Percentiles rank a stretch among this genome's conserved stretches.
Evolutionary conservation across 2,888 invertebrate species (phyloP).

Genomic region (Hoplodrina blanda): DNA sequence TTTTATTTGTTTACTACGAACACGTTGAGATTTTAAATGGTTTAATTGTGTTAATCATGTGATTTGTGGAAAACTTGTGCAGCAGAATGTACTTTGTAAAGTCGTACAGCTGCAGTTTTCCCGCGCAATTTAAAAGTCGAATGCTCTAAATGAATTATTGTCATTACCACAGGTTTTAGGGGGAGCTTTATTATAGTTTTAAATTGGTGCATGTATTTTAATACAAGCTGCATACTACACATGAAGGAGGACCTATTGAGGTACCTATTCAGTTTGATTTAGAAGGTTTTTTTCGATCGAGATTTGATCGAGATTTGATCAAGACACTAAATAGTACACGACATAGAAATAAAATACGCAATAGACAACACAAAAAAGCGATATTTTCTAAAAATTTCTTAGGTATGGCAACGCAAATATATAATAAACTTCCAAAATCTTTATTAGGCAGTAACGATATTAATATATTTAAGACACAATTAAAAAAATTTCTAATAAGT

Average conservation of each 20-base stretch:
- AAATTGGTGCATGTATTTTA: slow-evolving; percentile 45
- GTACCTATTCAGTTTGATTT: not conserved
- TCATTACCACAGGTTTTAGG: slow-evolving; percentile 14
- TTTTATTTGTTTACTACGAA: slow-evolving; percentile 39
- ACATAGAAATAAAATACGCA: too few relatives aligned
- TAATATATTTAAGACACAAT: too few relatives aligned
- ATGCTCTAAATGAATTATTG: slow-evolving; percentile 50
- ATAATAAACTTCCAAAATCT: too few relatives aligned
- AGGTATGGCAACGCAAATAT: too few relatives aligned
- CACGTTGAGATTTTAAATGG: slow-evolving; percentile 35
- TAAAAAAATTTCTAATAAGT: too few relatives aligned
- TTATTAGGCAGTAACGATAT: too few relatives aligned
- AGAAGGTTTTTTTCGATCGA: too few relatives aligned
- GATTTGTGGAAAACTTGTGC: slow-evolving; percentile 17
- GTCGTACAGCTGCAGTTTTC: slow-evolving; percentile 31
- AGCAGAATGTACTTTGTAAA: not conserved
- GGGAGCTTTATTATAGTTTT: slow-evolving; percentile 43
- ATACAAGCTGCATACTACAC: slow-evolving; percentile 23
- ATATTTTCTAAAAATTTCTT: too few relatives aligned
- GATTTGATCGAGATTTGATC: too few relatives aligned
- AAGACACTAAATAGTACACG: too few relatives aligned
- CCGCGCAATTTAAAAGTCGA: slow-evolving; percentile 50
- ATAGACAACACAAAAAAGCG: too few relatives aligned
- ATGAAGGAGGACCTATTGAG: slow-evolving; percentile 13
- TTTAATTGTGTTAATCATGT: slow-evolving; percentile 34